A percentile compares a stretch with the other conserved stretches of the same genome.
phyloP scores from a whole-genome alignment of 2,113 vertebrate genomes.

The Galeopterus variegatus region DNA sequence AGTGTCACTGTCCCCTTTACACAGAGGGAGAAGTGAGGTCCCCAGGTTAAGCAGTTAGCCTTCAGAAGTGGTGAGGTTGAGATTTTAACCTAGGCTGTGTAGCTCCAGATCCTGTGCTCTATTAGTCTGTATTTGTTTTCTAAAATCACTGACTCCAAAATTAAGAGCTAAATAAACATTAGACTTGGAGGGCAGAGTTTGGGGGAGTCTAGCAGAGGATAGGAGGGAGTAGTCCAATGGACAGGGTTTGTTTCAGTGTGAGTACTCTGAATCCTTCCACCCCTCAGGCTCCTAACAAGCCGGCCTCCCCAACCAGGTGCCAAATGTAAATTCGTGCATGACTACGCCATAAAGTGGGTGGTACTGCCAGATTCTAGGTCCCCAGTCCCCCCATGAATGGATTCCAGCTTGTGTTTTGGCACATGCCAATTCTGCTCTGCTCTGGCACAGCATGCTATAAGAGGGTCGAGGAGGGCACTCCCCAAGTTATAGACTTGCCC shows the following conservation, averaged over 20 bases:
- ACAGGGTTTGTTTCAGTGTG: neutral
- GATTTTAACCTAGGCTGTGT: neutral
- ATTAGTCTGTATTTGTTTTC: rapidly evolving
- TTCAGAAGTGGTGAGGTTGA: neutral
- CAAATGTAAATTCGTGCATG: neutral
- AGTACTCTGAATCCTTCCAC: neutral
- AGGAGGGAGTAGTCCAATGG: neutral
- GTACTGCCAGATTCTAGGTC: neutral
- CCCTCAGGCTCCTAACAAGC: neutral
- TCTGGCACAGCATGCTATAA: rapidly evolving
- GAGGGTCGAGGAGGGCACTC: rapidly evolving
- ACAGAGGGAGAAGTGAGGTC: rapidly evolving
- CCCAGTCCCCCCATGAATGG: rapidly evolving
- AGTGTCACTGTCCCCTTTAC: neutral
- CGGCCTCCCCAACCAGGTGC: neutral
- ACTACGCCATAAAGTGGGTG: neutral
- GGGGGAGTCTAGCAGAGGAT: too few species aligned
- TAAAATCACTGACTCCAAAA: neutral
- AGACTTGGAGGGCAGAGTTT: neutral
- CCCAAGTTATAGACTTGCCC: neutral
- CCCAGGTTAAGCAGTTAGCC: rapidly evolving
- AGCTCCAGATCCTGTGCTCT: neutral
- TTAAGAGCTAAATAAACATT: neutral
- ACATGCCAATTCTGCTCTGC: neutral
- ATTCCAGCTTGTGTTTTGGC: neutral